These are phyloP conservation scores for Mergus octosetaceus DNA, from an alignment of 2,797 vertebrate species.

Conservation along the genomic window DNA sequence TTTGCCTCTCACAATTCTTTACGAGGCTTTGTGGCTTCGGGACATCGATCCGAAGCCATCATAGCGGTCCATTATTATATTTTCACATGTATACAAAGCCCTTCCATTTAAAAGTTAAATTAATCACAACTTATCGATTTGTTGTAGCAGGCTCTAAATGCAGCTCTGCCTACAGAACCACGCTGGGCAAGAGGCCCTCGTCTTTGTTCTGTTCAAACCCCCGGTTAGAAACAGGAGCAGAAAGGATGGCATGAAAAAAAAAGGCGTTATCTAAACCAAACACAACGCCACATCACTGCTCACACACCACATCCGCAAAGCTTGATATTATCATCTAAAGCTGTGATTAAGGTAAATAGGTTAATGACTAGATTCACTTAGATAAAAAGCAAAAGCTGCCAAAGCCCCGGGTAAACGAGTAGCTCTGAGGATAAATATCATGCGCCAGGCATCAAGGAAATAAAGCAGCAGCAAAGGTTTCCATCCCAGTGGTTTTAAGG, in stretches of 20 bases:
- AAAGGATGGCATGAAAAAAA: neutral
- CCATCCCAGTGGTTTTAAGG: neutral
- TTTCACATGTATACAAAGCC: neutral
- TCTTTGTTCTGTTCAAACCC: neutral
- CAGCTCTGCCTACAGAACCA: neutral
- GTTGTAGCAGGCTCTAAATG: neutral
- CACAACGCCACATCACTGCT: fast-evolving
- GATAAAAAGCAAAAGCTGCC: conserved; percentile 23
- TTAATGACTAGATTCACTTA: neutral
- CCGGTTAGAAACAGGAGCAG: neutral
- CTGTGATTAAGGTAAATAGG: conserved; percentile 29
- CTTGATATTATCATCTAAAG: neutral
- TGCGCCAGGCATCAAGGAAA: neutral
- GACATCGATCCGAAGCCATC: neutral
- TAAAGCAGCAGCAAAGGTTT: neutral
- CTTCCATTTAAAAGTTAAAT: conserved; percentile 3
- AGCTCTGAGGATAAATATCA: neutral
- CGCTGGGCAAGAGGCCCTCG: neutral
- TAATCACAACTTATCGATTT: neutral
- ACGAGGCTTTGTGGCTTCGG: neutral
- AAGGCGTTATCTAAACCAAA: neutral
- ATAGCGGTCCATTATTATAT: neutral
- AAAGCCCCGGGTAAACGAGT: neutral
- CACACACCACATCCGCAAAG: neutral
- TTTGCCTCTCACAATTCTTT: neutral